Percentiles rank a stretch among this genome's conserved stretches.
phyloP scores from a whole-genome alignment of 2,113 vertebrate genomes.

The Harpagus bidentatus region DNA sequence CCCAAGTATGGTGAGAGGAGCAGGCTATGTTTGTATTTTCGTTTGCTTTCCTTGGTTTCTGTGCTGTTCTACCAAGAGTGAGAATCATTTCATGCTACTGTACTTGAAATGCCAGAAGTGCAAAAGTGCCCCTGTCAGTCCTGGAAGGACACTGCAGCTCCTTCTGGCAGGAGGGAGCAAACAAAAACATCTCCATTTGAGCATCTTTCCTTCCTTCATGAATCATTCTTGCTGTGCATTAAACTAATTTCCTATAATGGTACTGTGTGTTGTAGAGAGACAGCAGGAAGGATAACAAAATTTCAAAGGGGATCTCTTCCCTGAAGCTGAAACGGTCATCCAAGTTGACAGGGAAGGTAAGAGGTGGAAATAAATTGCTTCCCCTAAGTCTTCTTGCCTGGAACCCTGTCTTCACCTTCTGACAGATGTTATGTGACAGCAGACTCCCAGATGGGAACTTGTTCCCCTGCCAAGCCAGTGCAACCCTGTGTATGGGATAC shows the following conservation, averaged over 20 bases:
- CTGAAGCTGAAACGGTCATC: constrained; percentile 72
- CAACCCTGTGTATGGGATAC: not conserved
- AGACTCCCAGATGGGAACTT: not conserved
- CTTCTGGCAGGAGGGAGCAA: not conserved
- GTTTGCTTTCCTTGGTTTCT: not conserved
- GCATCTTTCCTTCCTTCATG: not conserved
- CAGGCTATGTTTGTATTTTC: not conserved
- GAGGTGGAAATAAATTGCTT: not conserved
- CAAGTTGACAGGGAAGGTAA: constrained; percentile 67
- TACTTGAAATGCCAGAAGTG: not conserved
- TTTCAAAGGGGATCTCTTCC: constrained; percentile 67
- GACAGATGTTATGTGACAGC: not conserved
- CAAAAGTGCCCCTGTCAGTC: not conserved
- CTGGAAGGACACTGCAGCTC: not conserved
- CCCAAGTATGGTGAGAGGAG: constrained; percentile 55
- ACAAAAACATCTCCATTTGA: not conserved
- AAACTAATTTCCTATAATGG: not conserved
- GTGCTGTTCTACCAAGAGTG: not conserved
- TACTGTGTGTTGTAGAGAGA: constrained; percentile 42
- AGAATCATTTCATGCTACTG: not conserved
- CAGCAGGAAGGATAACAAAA: constrained; percentile 45
- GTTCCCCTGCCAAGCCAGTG: not conserved
- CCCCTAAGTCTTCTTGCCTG: not conserved
- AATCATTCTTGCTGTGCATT: not conserved
- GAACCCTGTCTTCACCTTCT: not conserved